Conservation (phyloP, 2,888 invertebrate species). For the Osmoderma eremita region DNA sequence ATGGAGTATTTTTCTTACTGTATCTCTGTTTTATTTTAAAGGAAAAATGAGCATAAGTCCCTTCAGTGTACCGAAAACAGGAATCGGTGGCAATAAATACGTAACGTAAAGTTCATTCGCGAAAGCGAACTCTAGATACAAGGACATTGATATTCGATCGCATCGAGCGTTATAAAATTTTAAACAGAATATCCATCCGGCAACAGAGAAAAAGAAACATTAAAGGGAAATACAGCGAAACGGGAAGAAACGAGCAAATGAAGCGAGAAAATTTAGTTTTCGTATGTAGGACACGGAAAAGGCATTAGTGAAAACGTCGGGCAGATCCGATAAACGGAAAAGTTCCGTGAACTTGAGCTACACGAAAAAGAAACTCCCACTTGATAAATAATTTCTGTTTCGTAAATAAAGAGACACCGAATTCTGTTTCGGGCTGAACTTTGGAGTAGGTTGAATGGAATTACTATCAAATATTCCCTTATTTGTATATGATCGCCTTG, state of each 20-base stretch:
- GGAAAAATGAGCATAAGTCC: too few species aligned
- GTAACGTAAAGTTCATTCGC: background rate
- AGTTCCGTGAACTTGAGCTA: constrained; percentile 21
- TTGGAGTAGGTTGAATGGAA: background rate
- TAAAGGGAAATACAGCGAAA: constrained; percentile 6
- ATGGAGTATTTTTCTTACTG: too few species aligned
- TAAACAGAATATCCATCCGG: constrained; percentile 14
- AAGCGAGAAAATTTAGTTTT: constrained; percentile 35
- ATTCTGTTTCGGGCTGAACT: background rate
- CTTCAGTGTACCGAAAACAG: too few species aligned
- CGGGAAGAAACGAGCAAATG: constrained; percentile 29
- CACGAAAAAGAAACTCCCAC: constrained; percentile 3
- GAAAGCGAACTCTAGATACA: background rate
- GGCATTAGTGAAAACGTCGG: constrained; percentile 31
- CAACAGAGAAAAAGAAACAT: constrained; percentile 7
- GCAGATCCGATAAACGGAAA: constrained; percentile 29
- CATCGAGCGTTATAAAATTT: constrained; percentile 4
- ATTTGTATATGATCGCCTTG: too few species aligned
- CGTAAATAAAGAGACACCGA: background rate
- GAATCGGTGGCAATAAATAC: background rate
- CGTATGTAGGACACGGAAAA: constrained; percentile 37
- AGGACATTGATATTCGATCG: constrained; percentile 12
- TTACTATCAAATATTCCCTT: background rate
- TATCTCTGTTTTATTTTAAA: too few species aligned
- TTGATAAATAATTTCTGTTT: constrained; percentile 13